Percentiles rank a stretch among this genome's conserved stretches.
These are phyloP conservation scores for Drosophila ambigua DNA, from an alignment of 1,140 invertebrate genomes.

Conservation along the genomic window DNA sequence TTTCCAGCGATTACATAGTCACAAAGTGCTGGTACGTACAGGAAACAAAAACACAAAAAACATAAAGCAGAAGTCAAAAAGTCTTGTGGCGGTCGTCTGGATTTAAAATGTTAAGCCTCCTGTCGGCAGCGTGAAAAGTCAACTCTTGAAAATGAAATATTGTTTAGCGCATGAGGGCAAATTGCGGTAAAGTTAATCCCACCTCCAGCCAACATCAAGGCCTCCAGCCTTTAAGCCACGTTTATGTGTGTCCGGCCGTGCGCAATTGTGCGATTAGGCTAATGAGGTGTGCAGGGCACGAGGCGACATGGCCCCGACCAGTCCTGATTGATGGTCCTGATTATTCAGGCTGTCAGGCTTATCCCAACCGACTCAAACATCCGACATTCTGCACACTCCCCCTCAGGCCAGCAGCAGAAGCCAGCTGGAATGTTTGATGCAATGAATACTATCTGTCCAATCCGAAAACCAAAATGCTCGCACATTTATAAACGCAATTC, in stretches of 20 bases:
- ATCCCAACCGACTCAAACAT: conserved; percentile 41
- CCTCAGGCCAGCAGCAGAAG: too few species aligned
- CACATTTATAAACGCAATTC: conserved; percentile 46
- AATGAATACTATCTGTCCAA: conserved; percentile 60
- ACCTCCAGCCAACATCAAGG: background rate
- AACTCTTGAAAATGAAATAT: conserved; percentile 76
- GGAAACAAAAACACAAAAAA: conserved; percentile 22
- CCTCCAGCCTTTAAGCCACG: conserved; percentile 3
- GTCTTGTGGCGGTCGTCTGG: conserved; percentile 34
- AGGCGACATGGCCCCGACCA: conserved; percentile 14
- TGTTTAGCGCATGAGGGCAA: conserved; percentile 62
- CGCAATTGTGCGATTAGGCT: conserved; percentile 77
- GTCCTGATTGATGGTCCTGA: conserved; percentile 76
- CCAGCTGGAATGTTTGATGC: conserved; percentile 10
- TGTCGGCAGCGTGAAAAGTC: conserved; percentile 61
- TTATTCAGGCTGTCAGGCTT: conserved; percentile 76
- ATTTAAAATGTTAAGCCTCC: conserved; percentile 59
- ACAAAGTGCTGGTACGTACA: conserved; percentile 15
- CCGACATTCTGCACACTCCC: background rate
- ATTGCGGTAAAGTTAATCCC: conserved; percentile 48
- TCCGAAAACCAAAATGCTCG: conserved; percentile 54
- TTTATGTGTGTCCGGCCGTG: conserved; percentile 56
- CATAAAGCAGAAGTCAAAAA: conserved; percentile 29
- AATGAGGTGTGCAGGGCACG: conserved; percentile 72
- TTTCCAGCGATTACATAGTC: conserved; percentile 23